Base-by-base conservation (phyloP, 1,140 invertebrate species). In the Dolichoris vasculosae region DNA sequence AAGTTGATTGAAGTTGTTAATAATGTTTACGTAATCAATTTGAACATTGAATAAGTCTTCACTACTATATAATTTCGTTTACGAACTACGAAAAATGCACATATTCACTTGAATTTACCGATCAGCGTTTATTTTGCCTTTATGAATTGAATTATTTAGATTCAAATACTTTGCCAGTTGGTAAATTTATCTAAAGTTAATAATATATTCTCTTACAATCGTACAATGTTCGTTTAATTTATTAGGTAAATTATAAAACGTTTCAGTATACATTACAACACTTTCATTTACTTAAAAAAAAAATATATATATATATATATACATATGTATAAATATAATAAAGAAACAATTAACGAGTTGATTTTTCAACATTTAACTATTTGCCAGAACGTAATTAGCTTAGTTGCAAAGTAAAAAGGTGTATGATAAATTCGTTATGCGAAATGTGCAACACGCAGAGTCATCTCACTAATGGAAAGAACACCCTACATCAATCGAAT, bases 401-500 rank as follows among this genome's bases (percentile, higher is more conserved):
- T 38, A 38, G 32, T 35, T 69, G 67, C 15, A 69, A 69, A 38
- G 1, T 38, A 17, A 38, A 69, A 69, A 43, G 38, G 40, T 43
- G 69, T 43, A 8, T 20, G 23, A 73, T 73, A 73, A 73, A 43
- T 43, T 38, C 69, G 17, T n/a, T 9, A 43, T 20, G 20, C 38
- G 20, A 40, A 43, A 26, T 6, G 35, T 38, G 17, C 13, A 69
- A 69, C 32, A 17, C 20, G 51, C 3, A 38, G 17, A 23, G 51
- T n/a, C 51, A 79, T 63, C 0, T 32, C 23, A 38, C 51, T 78
- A 78, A 78, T 78, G 59, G 69, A 83, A 63, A 83, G 55, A 76
- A 83, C 71, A 23, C 23, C 11, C 30, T 0, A 15, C 17, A 48
- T 40, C 67, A 82, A 73, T 82, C 82, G 69, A 63, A 83, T 83